These are phyloP conservation scores for Eulemur mongoz DNA, from an alignment of 2,797 vertebrate species.

Conservation along the genomic window DNA sequence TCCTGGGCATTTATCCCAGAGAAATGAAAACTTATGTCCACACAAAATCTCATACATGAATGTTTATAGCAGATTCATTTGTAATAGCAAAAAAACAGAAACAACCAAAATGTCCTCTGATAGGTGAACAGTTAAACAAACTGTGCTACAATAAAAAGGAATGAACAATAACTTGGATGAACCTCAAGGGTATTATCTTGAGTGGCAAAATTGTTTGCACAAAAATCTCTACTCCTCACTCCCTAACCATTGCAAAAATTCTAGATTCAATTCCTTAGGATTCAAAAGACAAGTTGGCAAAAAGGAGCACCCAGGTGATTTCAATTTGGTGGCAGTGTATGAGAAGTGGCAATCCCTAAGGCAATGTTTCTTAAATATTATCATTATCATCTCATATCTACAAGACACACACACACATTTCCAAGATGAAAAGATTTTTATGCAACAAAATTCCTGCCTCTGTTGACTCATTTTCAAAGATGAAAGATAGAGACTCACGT, in stretches of 20 bases:
- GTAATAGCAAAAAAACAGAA: constrained; percentile 33
- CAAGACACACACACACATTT: not conserved
- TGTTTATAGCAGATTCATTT: constrained; percentile 57
- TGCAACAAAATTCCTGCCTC: not conserved
- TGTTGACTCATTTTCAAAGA: constrained; percentile 48
- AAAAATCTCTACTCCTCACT: not conserved
- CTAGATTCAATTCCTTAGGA: not conserved
- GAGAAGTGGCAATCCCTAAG: not conserved
- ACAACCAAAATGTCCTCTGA: constrained; percentile 29
- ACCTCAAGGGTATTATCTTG: not conserved
- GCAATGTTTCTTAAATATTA: constrained; percentile 27
- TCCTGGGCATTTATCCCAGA: constrained; percentile 57
- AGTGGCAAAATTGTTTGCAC: constrained; percentile 39
- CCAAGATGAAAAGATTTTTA: constrained; percentile 30
- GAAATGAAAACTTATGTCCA: constrained; percentile 55
- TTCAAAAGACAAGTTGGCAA: constrained; percentile 10
- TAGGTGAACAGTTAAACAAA: constrained; percentile 32
- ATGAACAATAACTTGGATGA: not conserved
- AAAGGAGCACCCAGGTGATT: constrained; percentile 36
- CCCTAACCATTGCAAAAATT: not conserved
- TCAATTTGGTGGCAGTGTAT: not conserved
- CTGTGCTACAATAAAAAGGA: not conserved
- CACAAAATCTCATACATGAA: constrained; percentile 27
- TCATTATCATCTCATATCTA: not conserved
- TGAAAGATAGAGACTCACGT: not conserved